Evolutionary conservation across 2,113 vertebrate species (phyloP).

Genomic region (Stomatorhinus ivindoensis): DNA sequence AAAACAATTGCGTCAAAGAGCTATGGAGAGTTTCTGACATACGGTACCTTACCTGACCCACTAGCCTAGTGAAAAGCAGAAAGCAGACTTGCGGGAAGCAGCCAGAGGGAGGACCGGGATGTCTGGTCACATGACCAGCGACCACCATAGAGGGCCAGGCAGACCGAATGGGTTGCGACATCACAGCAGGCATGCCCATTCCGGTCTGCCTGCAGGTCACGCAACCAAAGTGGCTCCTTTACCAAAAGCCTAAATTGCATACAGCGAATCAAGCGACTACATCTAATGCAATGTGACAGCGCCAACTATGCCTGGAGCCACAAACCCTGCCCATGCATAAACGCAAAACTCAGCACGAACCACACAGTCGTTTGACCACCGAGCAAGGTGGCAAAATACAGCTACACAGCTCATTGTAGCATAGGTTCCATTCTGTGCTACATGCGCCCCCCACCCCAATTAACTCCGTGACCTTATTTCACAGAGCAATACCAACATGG

Average conservation of each 20-base stretch:
- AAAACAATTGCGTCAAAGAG: conserved; percentile 5
- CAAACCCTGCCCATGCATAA: background rate
- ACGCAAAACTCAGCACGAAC: background rate
- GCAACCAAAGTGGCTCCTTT: background rate
- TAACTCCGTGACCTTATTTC: background rate
- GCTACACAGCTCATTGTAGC: background rate
- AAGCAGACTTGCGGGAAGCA: background rate
- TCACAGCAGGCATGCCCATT: background rate
- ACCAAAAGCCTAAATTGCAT: background rate
- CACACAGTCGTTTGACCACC: background rate
- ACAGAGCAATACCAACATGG: background rate
- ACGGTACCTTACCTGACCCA: background rate
- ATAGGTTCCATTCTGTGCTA: background rate
- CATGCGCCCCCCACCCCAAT: background rate
- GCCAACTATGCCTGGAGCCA: background rate
- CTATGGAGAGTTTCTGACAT: background rate
- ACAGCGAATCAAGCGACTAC: background rate
- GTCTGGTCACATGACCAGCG: background rate
- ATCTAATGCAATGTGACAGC: background rate
- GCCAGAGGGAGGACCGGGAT: background rate
- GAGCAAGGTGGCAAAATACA: background rate
- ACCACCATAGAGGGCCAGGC: background rate
- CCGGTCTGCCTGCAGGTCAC: background rate
- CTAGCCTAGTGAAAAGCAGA: background rate
- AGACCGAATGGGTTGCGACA: background rate